phyloP scores from a whole-genome alignment of 2,113 vertebrate species.

The Carettochelys insculpta region DNA sequence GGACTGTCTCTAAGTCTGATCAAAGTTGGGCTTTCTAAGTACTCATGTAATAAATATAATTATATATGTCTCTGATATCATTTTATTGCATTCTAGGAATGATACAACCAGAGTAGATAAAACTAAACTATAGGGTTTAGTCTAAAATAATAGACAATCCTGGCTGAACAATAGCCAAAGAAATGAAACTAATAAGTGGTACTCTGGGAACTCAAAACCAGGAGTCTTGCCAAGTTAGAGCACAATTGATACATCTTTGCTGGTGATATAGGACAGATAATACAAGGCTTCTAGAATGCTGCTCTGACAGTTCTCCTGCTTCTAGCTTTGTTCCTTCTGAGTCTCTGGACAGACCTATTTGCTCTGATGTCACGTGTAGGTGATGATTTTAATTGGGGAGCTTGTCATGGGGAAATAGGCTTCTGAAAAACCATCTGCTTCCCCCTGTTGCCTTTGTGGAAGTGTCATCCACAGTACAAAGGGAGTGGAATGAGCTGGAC shows the following conservation, averaged over 20 bases:
- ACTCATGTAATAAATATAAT: neutral
- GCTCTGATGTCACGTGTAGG: neutral
- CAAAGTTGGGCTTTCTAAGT: neutral
- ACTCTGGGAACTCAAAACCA: neutral
- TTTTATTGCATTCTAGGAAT: slow-evolving; percentile 45
- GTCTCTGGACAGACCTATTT: neutral
- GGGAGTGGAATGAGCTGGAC: neutral
- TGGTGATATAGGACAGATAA: neutral
- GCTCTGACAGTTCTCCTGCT: neutral
- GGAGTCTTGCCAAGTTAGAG: neutral
- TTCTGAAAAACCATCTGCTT: accelerated
- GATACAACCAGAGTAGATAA: slow-evolving; percentile 4
- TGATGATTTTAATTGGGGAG: neutral
- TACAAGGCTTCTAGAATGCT: neutral
- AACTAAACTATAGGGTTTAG: slow-evolving; percentile 60
- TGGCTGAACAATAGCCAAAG: neutral
- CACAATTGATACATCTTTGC: neutral
- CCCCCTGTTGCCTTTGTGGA: neutral
- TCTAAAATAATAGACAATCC: neutral
- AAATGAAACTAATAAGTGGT: neutral
- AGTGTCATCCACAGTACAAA: neutral
- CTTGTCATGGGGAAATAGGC: neutral
- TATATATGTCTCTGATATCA: neutral
- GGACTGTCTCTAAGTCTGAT: neutral
- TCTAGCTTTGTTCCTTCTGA: neutral